Evolutionary conservation across 2,797 vertebrate species (phyloP), one percentile per base, ranked within the genome.

Genomic region (Epinephelus awoara): DNA sequence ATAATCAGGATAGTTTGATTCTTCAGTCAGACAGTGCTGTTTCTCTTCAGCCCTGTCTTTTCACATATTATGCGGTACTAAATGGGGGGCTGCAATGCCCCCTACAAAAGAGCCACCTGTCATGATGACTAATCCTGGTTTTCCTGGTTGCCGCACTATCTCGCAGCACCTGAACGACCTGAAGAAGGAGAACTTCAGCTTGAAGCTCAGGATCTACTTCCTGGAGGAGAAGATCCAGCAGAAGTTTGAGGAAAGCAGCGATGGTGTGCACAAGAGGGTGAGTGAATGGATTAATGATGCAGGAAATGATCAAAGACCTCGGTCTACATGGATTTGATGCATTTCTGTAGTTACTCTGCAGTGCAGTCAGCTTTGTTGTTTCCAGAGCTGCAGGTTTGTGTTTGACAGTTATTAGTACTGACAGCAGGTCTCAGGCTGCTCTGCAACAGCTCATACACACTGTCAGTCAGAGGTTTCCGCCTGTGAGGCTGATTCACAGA

Each of bases 101-200:
- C 85, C 80, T 15, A 0, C 50, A 0, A 12, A 34, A 38, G 52
- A 67, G 1, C 25, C 55, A 0, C 65, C 34, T 47, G 34, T 13
- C 29, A 88, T 90, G 95, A 98, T 98, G 97, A 96, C 96, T 98
- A 96, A 98, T 86, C 96, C 93, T 6, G 96, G 94, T 81, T 99
- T 96, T 89, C 97, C 93, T 6, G 96, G 94, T 81, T 99, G 96
- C 90, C 97, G 97, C 91, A 98, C 98, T 73, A 95, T 99, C 88
- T 98, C 97, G 64, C 98, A 99, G 97, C 98, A 99, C 93, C 97
- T 99, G 90, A 97, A 97, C 75, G 98, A 99, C 96, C 95, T 99
- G 93, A 99, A 99, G 95, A 99, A 99, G 92, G 98, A 99, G 95
- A 99, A 99, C 95, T 99, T 99, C 96, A 99, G 98, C 94, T 96